phyloP scores from a whole-genome alignment of 2,113 vertebrate species.

The Cebus imitator region DNA sequence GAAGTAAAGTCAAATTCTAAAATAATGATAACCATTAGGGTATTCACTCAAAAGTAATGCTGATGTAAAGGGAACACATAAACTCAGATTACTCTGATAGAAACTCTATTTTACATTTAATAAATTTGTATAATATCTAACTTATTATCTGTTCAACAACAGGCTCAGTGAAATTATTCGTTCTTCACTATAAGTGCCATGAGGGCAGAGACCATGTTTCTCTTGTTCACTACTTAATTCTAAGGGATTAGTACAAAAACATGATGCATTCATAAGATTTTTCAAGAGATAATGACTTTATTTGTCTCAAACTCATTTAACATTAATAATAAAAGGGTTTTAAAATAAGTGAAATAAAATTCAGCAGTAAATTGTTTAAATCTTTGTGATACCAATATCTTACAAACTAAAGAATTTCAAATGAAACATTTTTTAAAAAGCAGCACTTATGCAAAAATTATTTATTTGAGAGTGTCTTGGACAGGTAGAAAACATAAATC shows the following conservation, averaged over 20 bases:
- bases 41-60: slow-evolving; percentile 36
- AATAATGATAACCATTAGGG: slow-evolving; percentile 20
- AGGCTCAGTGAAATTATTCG: not conserved
- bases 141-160: not conserved
- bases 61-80: not conserved
- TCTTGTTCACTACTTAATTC: slow-evolving; percentile 23
- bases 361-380: slow-evolving; percentile 13
- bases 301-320: not conserved
- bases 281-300: not conserved
- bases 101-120: not conserved
- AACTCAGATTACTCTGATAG: slow-evolving; percentile 23
- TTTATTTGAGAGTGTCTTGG: not conserved
- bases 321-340: not conserved
- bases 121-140: not conserved
- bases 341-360: not conserved
- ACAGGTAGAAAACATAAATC: not conserved
- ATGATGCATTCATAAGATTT: not conserved
- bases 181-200: not conserved
- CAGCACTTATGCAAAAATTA: not conserved
- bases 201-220: not conserved
- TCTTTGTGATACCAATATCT: not conserved
- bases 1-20: slow-evolving; percentile 48
- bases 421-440: not conserved
- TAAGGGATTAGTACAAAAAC: slow-evolving; percentile 14
- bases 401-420: slow-evolving; percentile 29